A percentile compares a stretch with the other conserved stretches of the same genome.
Conservation (phyloP, 1,140 invertebrate genomes). For the Calephelis virginiensis region DNA sequence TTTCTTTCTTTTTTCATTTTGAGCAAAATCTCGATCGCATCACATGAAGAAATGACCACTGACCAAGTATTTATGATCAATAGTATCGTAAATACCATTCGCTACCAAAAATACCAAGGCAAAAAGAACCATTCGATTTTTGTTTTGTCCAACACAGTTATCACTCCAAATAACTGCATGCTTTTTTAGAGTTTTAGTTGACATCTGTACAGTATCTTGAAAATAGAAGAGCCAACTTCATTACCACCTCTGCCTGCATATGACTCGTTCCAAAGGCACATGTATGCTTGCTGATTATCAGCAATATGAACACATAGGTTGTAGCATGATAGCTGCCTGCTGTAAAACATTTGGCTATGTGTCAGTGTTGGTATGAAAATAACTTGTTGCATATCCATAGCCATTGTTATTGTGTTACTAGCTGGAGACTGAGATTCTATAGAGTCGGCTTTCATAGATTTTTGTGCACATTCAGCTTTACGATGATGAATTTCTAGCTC, state of each 20-base stretch:
- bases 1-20: constrained; percentile 25
- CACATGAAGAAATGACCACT: constrained; percentile 18
- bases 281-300: constrained; percentile 20
- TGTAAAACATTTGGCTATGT: constrained; percentile 26
- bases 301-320: constrained; percentile 23
- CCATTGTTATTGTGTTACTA: constrained; percentile 18
- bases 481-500: constrained; percentile 24
- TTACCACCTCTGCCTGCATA: constrained; percentile 21
- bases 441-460: constrained; percentile 17
- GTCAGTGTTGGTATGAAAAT: constrained; percentile 22
- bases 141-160: constrained; percentile 25
- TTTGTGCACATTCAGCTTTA: constrained; percentile 24
- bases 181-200: constrained; percentile 19
- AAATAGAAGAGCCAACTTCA: constrained; percentile 23
- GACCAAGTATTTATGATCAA: constrained; percentile 24
- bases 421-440: constrained; percentile 19
- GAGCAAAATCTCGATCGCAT: constrained; percentile 21
- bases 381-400: constrained; percentile 22
- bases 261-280: constrained; percentile 22
- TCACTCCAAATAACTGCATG: constrained; percentile 24
- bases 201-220: constrained; percentile 16
- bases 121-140: constrained; percentile 25
- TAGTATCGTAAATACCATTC: constrained; percentile 21
- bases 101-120: constrained; percentile 21
- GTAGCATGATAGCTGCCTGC: constrained; percentile 21